These are phyloP conservation scores for Byasa hedistus DNA, from an alignment of 2,888 invertebrate species.

Conservation along the genomic window DNA sequence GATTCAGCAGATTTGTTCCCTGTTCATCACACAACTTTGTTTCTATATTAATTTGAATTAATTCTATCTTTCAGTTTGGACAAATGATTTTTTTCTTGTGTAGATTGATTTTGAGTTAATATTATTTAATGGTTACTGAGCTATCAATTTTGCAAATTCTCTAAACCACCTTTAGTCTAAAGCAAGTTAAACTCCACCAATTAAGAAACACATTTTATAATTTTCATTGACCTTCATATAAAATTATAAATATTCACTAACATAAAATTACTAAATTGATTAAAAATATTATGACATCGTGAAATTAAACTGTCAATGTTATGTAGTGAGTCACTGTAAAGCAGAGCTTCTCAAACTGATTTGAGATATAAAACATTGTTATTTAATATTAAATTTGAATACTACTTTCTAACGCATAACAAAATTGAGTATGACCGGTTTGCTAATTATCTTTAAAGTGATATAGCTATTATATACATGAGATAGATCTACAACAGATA, in stretches of 20 bases:
- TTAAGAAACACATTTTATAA: background rate
- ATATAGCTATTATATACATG: too few species aligned
- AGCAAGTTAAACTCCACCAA: background rate
- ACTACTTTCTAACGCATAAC: too few species aligned
- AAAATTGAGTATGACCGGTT: too few species aligned
- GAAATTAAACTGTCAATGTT: constrained; percentile 27
- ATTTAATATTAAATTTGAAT: too few species aligned
- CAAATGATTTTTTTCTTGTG: background rate
- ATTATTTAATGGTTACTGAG: too few species aligned
- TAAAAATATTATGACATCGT: constrained; percentile 23
- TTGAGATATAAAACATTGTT: background rate
- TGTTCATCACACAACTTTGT: background rate
- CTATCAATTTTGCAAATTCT: background rate
- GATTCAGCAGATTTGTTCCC: constrained; percentile 16
- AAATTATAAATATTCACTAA: background rate
- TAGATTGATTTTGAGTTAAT: too few species aligned
- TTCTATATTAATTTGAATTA: background rate
- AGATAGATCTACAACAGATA: too few species aligned
- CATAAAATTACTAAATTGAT: constrained; percentile 8
- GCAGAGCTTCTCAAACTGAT: constrained; percentile 13
- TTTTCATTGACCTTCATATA: background rate
- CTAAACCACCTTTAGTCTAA: too few species aligned
- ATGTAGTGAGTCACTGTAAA: constrained; percentile 9
- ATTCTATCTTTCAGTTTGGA: background rate
- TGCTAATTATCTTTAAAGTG: too few species aligned